Evolutionary conservation across 2,797 vertebrate species (phyloP), one percentile per base, ranked within the genome.

Genomic region (Chelmon rostratus): DNA sequence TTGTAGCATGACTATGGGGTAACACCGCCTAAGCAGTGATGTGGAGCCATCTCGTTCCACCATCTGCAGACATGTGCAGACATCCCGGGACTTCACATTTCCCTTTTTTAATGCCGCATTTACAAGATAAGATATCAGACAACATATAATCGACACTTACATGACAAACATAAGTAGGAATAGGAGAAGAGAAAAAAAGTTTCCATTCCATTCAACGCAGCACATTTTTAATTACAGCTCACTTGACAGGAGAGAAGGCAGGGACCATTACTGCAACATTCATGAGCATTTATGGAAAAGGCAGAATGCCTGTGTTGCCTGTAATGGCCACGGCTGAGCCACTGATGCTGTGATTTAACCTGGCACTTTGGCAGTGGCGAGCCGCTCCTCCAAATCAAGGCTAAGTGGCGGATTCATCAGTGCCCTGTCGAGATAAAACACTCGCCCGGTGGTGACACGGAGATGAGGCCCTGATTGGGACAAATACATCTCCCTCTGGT

Each of bases 391-490:
- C 91, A 93, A 95, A 95, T 95, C 94, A 95, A 93, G 93, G 94
- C 94, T 94, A 94, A 96, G 94, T 95, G 94, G 91, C 73, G 87
- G 94, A 95, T 95, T 95, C 94, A 95, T 96, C 94, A 96, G 95
- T 88, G 88, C 88, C 94, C 92, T 91, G 88, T 91, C 89, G 88
- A 92, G 93, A 94, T 90, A 90, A 89, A 93, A 88, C 88, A 85
- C 91, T 91, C 78, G 78, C 81, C 91, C 82, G 78, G 84, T 70
- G 75, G 85, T 91, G 92, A 92, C 92, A 92, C 87, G 33, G 89
- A 91, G 90, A 93, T 89, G 88, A 90, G 89, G 86, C 91, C 88
- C 93, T 94, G 94, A 96, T 96, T 95, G 94, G 94, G 91, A 95
- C 94, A 94, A 95, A 96, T 94, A 91, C 90, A 85, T 95, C 93